Base-by-base conservation (phyloP, 2,888 invertebrate genomes). In the Aphodius sticticus region DNA sequence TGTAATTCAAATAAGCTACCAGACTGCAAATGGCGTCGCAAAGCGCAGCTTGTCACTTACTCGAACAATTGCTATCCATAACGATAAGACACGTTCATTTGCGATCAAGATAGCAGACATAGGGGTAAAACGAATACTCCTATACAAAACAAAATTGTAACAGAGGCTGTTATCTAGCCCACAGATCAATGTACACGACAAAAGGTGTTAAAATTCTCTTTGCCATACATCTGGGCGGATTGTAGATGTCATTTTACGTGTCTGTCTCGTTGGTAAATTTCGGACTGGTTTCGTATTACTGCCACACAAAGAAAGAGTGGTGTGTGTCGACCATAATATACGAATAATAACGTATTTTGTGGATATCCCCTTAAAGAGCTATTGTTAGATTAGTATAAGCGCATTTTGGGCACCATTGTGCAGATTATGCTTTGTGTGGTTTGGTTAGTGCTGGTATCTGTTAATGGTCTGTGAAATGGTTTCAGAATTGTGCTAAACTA, bases 371-470 rank as follows among this genome's bases (percentile, higher is more conserved):
- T 53, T 53, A 53, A 53, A 53, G 2, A 53, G 2, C 53, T 53
- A 53, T 53, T 53, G 53, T 53, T 53, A 53, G 53, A 53, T 53
- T 53, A 53, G 53, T 53, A 53, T 53, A 53, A 53, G 53, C 53
- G 53, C 53, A 53, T 53, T 53, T 53, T 53, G 53, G 53, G 53
- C 53, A 53, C 53, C 53, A 53, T 53, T 53, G 53, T 53, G 53
- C 9, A 53, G 53, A 53, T 53, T 53, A 53, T 12, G 53, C 53
- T 53, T 53, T 53, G 53, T 53, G 53, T 5, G 53, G 53, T 53
- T 53, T 5, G 53, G 53, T 53, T 53, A 26, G 26, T 26, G 26
- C 26, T 26, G 53, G 53, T 53, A 53, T 53, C 53, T 53, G 53
- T 53, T 53, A 53, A 53, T 53, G 53, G 53, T 53, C 12, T 12